Evolutionary conservation across 2,797 vertebrate genomes (phyloP), one percentile per base, ranked within the genome.

Genomic region (Pipistrellus pipistrellus): DNA sequence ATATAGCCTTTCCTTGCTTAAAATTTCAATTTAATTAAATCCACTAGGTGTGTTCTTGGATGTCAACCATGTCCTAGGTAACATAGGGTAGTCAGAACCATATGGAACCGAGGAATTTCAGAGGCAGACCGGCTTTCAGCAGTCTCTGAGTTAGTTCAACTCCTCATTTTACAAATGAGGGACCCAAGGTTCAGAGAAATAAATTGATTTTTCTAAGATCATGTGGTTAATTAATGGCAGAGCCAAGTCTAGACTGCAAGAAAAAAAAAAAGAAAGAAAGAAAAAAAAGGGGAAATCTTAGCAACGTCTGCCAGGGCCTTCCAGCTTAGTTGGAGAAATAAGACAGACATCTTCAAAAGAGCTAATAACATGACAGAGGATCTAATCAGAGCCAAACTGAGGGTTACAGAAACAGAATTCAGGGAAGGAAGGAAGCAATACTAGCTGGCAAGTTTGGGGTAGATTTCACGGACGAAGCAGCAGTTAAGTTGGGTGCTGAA

Each of bases 21-120:
- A 96, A 95, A 94, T 93, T 90, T 96, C 90, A 53, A 96, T 95
- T 97, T 96, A 95, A 96, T 95, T 95, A 95, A 94, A 96, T 94
- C 95, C 96, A 95, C 93, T 96, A 96, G 93, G 91, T 97, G 85
- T 93, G 83, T 95, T 95, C 94, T 97, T 97, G 83, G 93, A 94
- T 96, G 85, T 92, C 96, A 96, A 85, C 91, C 93, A 82, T 12
- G 91, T 96, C 91, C 88, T 92, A 89, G 85, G 68, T 93, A 90
- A 83, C 0, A 0, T 59, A 64, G 76, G 55, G 85, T 94, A 94
- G 91, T 92, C 41, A 89, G 85, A 92, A 91, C 87, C 95, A 95
- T 92, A 84, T 92, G 92, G 85, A 95, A 96, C 82, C 85, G 81
- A 76, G 85, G 87, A 95, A 95, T 89, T 51, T 93, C 27, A 62